Conservation (phyloP, 2,797 vertebrate species). For the Fratercula arctica region DNA sequence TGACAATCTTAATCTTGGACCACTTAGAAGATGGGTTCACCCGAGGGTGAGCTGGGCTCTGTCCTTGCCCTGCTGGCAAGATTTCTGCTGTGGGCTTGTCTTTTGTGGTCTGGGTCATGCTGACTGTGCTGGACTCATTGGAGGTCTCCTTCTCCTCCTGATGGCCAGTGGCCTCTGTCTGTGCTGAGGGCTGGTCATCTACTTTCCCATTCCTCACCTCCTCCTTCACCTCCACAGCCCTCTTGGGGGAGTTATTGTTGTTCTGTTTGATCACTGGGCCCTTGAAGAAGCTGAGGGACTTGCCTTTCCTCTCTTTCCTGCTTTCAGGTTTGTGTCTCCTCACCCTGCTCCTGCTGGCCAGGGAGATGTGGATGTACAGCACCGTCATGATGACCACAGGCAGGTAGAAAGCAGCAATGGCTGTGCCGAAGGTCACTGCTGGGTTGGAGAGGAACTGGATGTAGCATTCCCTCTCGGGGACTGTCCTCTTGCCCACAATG, state of each 20-base stretch:
- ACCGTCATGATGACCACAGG: constrained; percentile 98
- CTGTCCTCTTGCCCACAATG: constrained; percentile 88
- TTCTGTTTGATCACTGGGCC: constrained; percentile 88
- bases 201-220: constrained; percentile 88
- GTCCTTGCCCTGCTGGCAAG: constrained; percentile 75
- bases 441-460: constrained; percentile 98
- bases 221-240: constrained; percentile 77
- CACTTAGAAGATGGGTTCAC: constrained; percentile 83
- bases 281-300: constrained; percentile 83
- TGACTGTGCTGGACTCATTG: constrained; percentile 88
- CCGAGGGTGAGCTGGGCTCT: constrained; percentile 65
- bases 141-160: constrained; percentile 82
- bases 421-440: constrained; percentile 93
- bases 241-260: constrained; percentile 83
- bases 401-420: constrained; percentile 97
- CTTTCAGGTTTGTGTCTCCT: constrained; percentile 82
- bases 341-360: constrained; percentile 95
- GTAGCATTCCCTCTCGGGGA: constrained; percentile 84
- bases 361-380: constrained; percentile 95
- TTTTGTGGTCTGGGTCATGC: constrained; percentile 86
- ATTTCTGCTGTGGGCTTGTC: constrained; percentile 80
- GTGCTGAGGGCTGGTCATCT: constrained; percentile 80
- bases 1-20: constrained; percentile 99
- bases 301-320: constrained; percentile 79
- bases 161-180: constrained; percentile 68